Base-by-base conservation (phyloP, 2,113 vertebrate genomes). In the Helogale parvula region DNA sequence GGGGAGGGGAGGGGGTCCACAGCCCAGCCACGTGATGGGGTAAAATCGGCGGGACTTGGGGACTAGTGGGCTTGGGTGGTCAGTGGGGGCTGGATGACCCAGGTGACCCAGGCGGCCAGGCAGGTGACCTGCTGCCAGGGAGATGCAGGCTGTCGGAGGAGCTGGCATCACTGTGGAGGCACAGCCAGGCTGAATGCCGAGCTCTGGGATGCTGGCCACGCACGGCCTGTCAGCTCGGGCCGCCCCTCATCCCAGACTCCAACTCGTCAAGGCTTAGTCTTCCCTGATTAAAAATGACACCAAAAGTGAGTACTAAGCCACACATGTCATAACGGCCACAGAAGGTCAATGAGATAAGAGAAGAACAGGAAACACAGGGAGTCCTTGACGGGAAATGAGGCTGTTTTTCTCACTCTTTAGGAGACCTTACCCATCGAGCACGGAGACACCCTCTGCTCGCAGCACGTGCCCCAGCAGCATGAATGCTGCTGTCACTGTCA, bases 381-480 rank as follows among this genome's bases (percentile, higher is more conserved):
- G 63, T 21, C 45, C 69, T 57, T 1, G 2, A 19, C 38, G 45
- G 60, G 31, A 47, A 72, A 27, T 14, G 3, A 8, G 60, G 27
- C 54, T 9, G 3, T 16, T 29, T 72, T 41, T 38, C 31, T 35
- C 17, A 8, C 54, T 19, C 45, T 45, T 13, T 13, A 2, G 1
- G 92, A 27, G n/a, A 23, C 27, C 41, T 72, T 23, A 4, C 8
- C 27, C 31, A 47, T 10, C 1, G 19, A 65, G 74, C n/a, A 23
- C 25, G 17, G 16, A 65, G 1, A 16, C 0, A 3, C 2, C 47
- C 47, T 76, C 5, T 1, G 35, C 86, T 13, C 0, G 0, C 15
- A 12, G 50, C 10, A 12, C 12, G 25, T 0, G 50, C 0, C 2
- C 38, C 12, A 11, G 50, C 1, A 6, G 9, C 8, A 3, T 35